Evolutionary conservation across 2,888 invertebrate genomes (phyloP), one percentile per base, ranked within the genome.

Genomic region (Nomada fabriciana): DNA sequence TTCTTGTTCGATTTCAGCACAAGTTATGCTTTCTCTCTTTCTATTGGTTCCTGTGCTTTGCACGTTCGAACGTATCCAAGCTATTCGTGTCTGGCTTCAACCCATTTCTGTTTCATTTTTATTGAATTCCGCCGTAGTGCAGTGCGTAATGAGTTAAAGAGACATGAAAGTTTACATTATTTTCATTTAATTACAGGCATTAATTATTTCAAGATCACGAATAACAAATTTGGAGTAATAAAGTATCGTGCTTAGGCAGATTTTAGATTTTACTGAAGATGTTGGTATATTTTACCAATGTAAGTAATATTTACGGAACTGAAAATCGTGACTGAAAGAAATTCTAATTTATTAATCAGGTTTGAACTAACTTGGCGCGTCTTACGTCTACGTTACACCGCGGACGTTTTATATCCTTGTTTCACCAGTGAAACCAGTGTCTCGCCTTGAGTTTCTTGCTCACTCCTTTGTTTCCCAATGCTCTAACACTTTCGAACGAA

Each of bases 401-500:
- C 57, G 10, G 50, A 18, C 57, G 15, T 13, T 47, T 43, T 71
- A 59, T 43, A 57, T 63, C 73, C 67, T 75, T 60, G 23, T 72
- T 43, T 68, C 60, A 43, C 59, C 67, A 76, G 67, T 52, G 25
- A 57, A 47, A 50, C 63, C 50, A 61, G 43, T 74, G 70, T 77
- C 80, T 73, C 71, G 64, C 78, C 86, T 73, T 80, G 77, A 70
- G n/a, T 18, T 61, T 67, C 74, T 78, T 77, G 52, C 78, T 69
- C 60, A 55, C 82, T 69, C 81, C 72, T 71, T 50, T 83, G 61
- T 86, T 86, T 83, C 84, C 64, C 83, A 80, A 76, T 76, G 71
- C 78, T 78, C 81, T 77, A 76, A 86, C 81, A 86, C 86, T 86
- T 85, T 81, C 81, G 65, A 81, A 77, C 78, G 83, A 76, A 76